Evolutionary conservation across 2,113 vertebrate genomes (phyloP).

Genomic region (Phalacrocorax carbo): DNA sequence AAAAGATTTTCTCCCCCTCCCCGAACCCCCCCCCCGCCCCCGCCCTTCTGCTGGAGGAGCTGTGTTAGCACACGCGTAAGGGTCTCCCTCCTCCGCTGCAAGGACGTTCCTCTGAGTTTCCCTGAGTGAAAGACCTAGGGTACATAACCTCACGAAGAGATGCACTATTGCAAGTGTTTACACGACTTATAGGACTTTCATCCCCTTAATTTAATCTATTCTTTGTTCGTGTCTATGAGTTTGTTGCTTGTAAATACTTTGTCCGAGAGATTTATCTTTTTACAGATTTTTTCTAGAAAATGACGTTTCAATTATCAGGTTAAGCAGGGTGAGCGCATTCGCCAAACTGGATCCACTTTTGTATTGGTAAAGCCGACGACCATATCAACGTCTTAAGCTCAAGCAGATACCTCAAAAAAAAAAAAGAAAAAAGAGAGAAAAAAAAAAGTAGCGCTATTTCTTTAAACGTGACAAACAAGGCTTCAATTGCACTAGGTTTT

Average conservation of each 20-base stretch:
- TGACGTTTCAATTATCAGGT: slow-evolving; percentile 69
- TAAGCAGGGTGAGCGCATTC: slow-evolving; percentile 71
- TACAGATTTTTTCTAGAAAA: slow-evolving; percentile 82
- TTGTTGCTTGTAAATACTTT: slow-evolving; percentile 81
- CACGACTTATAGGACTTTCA: slow-evolving; percentile 68
- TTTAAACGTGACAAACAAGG: slow-evolving; percentile 57
- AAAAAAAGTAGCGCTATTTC: slow-evolving; percentile 10
- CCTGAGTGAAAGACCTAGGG: slow-evolving; percentile 29
- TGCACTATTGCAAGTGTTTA: slow-evolving; percentile 81
- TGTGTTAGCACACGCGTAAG: background rate
- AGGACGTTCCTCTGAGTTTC: background rate
- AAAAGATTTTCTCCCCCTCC: too few species aligned
- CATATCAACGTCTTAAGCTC: slow-evolving; percentile 17
- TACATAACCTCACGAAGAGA: slow-evolving; percentile 65
- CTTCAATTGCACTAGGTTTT: slow-evolving; percentile 72
- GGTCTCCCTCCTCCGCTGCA: background rate
- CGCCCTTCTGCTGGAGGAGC: background rate
- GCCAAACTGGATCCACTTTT: slow-evolving; percentile 71
- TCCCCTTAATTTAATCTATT: slow-evolving; percentile 79
- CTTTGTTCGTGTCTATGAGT: slow-evolving; percentile 69
- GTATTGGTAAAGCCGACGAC: slow-evolving; percentile 42
- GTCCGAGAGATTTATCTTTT: slow-evolving; percentile 83
- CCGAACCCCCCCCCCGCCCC: too few species aligned
- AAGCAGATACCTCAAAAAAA: slow-evolving; percentile 65
- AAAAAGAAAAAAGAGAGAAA: background rate